Base-by-base conservation (phyloP, 2,888 invertebrate species). In the Lasioglossum pauxillum region DNA sequence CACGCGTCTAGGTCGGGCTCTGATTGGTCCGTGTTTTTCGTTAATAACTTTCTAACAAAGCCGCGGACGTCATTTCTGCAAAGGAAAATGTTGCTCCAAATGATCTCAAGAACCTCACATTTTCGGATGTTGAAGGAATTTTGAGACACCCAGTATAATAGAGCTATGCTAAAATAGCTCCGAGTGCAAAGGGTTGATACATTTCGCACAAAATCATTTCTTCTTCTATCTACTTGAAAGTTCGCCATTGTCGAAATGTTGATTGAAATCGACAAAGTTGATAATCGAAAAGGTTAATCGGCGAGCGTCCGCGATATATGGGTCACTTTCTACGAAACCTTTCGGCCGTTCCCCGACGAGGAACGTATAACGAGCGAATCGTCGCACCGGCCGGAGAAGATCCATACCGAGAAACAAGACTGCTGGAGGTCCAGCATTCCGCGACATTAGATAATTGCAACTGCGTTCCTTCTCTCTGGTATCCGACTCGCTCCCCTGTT, bases 251-350 rank as follows among this genome's bases (percentile, higher is more conserved):
- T 19, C 49, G 19, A 23, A 67, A 1, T 8, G 1, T 7, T 19
- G 67, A 67, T 67, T 38, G 31, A 69, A 60, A 44, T 16, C 23
- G 49, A 67, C 19, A 41, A 38, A n/a, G 38, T 23, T 38, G 69
- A 38, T 38, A 38, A 38, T 72, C 35, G 71, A 74, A 46, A 75
- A 71, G 72, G 83, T 79, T 60, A 79, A 75, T 75, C 27, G 57
- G 53, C 46, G 1, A 78, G n/a, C 23, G 57, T 53, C 69, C 85
- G 77, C 75, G 84, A 82, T 82, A 88, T 83, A 77, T 80, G 67
- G 86, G 84, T 86, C 85, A 82, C 87, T 92, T 91, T 91, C 91
- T 89, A 85, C 87, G 81, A 88, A 90, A 88, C 84, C 86, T 69
- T 75, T 64, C 46, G 87, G 78, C 80, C 83, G 74, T 83, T 85